Evolutionary conservation across 1,140 invertebrate species (phyloP).

Genomic region (Brachionus plicatilis): DNA sequence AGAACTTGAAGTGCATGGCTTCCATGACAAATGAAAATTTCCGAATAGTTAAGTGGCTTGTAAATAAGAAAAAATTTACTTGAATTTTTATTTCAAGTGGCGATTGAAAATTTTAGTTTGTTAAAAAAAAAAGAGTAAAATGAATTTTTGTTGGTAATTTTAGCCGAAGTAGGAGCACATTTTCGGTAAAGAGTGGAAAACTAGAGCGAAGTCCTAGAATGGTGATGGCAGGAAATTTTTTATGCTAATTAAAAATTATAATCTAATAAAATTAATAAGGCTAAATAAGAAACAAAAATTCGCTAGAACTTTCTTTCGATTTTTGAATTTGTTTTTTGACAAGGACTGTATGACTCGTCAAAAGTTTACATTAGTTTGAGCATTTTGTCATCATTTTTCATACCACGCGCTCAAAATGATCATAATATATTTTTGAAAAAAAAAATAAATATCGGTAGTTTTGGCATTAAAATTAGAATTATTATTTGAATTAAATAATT

Average conservation of each 20-base stretch:
- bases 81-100: not conserved
- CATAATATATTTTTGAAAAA: not conserved
- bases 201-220: not conserved
- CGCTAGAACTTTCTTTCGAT: not conserved
- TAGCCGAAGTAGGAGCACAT: not conserved
- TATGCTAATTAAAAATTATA: constrained; percentile 13
- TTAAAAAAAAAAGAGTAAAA: not conserved
- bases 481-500: not conserved
- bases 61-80: not conserved
- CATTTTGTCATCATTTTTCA: not conserved
- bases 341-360: not conserved
- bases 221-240: not conserved
- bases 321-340: not conserved
- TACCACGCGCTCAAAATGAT: not conserved
- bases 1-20: not conserved
- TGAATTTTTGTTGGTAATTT: not conserved
- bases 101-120: not conserved
- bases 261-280: not conserved
- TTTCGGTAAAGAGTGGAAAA: not conserved
- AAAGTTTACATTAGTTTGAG: not conserved
- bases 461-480: not conserved
- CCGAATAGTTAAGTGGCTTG: not conserved
- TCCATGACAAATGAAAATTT: not conserved
- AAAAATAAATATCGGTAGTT: not conserved
- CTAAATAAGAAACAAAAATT: not conserved